Conservation (phyloP, 2,888 invertebrate species). For the Phasia obesa region DNA sequence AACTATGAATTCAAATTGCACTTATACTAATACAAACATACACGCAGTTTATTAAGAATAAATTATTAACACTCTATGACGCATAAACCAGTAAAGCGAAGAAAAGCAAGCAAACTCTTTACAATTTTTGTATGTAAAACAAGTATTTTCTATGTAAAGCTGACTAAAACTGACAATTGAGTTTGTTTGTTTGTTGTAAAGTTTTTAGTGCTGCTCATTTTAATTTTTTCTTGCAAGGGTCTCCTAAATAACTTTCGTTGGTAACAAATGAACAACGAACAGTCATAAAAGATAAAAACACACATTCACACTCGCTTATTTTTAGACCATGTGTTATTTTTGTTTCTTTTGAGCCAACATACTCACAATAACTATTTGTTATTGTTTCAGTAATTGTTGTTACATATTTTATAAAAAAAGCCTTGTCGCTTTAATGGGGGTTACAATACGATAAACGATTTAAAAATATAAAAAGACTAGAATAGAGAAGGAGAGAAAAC, state of each 20-base stretch:
- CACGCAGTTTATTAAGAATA: slow-evolving; percentile 67
- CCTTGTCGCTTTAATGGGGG: slow-evolving; percentile 45
- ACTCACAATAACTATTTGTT: slow-evolving; percentile 1
- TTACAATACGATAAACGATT: slow-evolving; percentile 24
- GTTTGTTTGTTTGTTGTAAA: slow-evolving; percentile 20
- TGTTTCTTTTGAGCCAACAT: slow-evolving; percentile 5
- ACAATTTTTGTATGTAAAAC: slow-evolving; percentile 29
- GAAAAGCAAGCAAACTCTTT: slow-evolving; percentile 10
- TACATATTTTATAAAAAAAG: slow-evolving; percentile 54
- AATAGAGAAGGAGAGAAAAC: slow-evolving; percentile 1
- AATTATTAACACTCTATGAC: slow-evolving; percentile 71
- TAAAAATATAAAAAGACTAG: slow-evolving; percentile 6
- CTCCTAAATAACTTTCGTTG: slow-evolving; percentile 68
- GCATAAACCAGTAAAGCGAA: slow-evolving; percentile 65
- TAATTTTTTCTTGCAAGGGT: slow-evolving; percentile 32
- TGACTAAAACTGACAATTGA: slow-evolving; percentile 1
- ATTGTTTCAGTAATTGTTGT: slow-evolving; percentile 20
- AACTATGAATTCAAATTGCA: slow-evolving; percentile 53
- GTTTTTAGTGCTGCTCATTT: neutral
- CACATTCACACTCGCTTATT: neutral
- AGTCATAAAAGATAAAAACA: slow-evolving; percentile 1
- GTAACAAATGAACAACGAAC: slow-evolving; percentile 28
- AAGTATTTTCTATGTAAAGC: slow-evolving; percentile 37
- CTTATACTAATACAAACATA: neutral
- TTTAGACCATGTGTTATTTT: slow-evolving; percentile 29